These are phyloP conservation scores for Drosophila virilis DNA, from an alignment of 1,140 invertebrate genomes.

Conservation along the genomic window DNA sequence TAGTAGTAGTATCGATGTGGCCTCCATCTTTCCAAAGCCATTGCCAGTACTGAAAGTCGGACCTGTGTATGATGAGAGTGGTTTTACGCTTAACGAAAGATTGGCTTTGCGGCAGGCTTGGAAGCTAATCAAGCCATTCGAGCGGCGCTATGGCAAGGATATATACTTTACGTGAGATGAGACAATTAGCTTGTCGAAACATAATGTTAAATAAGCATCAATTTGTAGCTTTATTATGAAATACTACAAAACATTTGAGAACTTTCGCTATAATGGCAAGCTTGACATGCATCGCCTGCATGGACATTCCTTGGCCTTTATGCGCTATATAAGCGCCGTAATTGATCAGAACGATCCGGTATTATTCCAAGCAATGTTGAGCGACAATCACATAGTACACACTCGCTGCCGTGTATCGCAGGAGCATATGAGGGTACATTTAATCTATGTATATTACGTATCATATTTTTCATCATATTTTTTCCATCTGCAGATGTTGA, in stretches of 20 bases:
- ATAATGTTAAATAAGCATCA: neutral
- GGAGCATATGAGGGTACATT: conserved; percentile 30
- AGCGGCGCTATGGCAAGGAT: conserved; percentile 50
- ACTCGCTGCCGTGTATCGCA: conserved; percentile 22
- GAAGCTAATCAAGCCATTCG: conserved; percentile 44
- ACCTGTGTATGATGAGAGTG: conserved; percentile 46
- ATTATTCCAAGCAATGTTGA: conserved; percentile 43
- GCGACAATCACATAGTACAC: conserved; percentile 42
- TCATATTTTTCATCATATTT: neutral
- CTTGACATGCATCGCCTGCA: conserved; percentile 49
- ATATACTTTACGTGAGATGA: conserved; percentile 42
- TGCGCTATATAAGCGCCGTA: conserved; percentile 49
- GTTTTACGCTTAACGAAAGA: conserved; percentile 54
- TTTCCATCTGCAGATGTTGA: conserved; percentile 32
- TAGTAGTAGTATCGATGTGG: neutral
- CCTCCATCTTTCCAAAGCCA: conserved; percentile 41
- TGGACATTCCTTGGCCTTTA: conserved; percentile 38
- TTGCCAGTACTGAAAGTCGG: conserved; percentile 39
- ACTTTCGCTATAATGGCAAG: conserved; percentile 19
- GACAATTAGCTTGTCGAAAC: neutral
- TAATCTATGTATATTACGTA: no score
- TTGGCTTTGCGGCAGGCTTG: conserved; percentile 54
- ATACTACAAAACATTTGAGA: conserved; percentile 28
- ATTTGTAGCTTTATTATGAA: conserved; percentile 45
- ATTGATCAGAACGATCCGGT: conserved; percentile 54